Percentiles rank a stretch among this genome's conserved stretches.
These are phyloP conservation scores for Dendronephthya gigantea DNA, from an alignment of 64 coral and sea anemone genomes.

Conservation along the genomic window DNA sequence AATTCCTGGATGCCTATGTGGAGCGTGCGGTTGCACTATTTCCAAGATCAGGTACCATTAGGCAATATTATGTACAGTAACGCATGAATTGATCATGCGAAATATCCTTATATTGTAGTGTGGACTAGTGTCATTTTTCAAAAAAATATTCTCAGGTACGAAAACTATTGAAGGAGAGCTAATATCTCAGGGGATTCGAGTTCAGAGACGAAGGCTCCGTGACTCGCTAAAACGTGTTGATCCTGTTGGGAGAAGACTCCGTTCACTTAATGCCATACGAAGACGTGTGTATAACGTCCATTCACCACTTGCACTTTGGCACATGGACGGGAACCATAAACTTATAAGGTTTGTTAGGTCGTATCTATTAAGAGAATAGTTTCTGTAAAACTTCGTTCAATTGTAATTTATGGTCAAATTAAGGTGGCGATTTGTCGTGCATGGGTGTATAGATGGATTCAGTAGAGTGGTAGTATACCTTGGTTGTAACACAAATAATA, in stretches of 20 bases:
- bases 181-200: background rate
- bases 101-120: no score
- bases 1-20: background rate
- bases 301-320: background rate
- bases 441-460: constrained; percentile 5
- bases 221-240: background rate
- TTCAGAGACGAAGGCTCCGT: background rate
- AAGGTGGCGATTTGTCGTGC: background rate
- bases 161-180: background rate
- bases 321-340: constrained; percentile 6
- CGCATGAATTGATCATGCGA: no score
- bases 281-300: background rate
- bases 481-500: background rate
- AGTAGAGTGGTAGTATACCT: background rate
- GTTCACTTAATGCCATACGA: background rate
- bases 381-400: background rate
- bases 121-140: no score
- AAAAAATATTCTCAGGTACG: background rate
- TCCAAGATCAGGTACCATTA: constrained; percentile 1
- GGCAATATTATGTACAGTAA: no score
- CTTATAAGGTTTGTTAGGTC: background rate
- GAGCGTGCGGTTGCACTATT: background rate
- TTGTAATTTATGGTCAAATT: background rate
- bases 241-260: constrained; percentile 11
- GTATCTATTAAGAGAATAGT: background rate